Conservation (phyloP, 2,888 invertebrate species). For the Drosophila cognata region DNA sequence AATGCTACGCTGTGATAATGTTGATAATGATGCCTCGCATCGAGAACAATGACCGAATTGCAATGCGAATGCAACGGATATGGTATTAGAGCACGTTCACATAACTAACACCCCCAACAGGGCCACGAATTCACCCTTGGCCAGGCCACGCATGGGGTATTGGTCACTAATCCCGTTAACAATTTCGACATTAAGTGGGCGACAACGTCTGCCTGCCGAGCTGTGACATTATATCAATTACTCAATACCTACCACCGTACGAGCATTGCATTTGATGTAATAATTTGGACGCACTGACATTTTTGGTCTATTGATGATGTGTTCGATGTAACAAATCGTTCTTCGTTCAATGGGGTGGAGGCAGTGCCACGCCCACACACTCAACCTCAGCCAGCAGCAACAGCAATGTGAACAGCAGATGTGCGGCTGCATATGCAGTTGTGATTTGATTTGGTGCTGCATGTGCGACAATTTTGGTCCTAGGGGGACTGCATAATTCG, state of each 20-base stretch:
- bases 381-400: constrained; percentile 12
- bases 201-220: constrained; percentile 43
- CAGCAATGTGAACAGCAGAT: constrained; percentile 21
- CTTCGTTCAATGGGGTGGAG: constrained; percentile 2
- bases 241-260: constrained; percentile 63
- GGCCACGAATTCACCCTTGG: background rate
- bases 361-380: constrained; percentile 51
- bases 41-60: constrained; percentile 15
- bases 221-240: constrained; percentile 77
- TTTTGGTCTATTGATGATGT: constrained; percentile 61
- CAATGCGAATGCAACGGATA: constrained; percentile 49
- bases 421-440: constrained; percentile 29
- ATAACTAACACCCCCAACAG: constrained; percentile 10
- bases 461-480: constrained; percentile 67
- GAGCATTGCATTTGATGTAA: constrained; percentile 80
- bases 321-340: constrained; percentile 54
- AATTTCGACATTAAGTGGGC: constrained; percentile 76
- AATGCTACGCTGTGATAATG: constrained; percentile 54
- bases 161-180: constrained; percentile 71
- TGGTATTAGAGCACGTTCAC: constrained; percentile 60
- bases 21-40: constrained; percentile 54
- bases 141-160: background rate
- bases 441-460: constrained; percentile 65
- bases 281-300: constrained; percentile 74
- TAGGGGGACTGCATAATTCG: constrained; percentile 32